Percentiles rank a stretch among this genome's conserved stretches.
Evolutionary conservation across 2,888 invertebrate species (phyloP).

Genomic region (Liodrosophila aerea): DNA sequence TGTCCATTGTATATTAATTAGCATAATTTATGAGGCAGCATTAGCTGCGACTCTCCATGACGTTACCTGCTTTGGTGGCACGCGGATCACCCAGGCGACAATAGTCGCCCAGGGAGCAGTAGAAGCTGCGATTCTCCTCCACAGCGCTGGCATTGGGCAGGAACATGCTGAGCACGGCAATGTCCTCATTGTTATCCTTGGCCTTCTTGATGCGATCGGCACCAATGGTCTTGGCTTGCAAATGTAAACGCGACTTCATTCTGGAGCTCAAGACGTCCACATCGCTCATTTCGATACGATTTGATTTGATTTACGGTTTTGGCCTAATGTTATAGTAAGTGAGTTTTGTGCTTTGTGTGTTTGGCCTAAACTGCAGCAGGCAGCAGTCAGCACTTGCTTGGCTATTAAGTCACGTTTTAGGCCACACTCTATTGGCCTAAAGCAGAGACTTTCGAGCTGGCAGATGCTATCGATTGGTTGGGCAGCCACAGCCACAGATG

Average conservation of each 20-base stretch:
- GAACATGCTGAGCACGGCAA: constrained; percentile 93
- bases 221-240: constrained; percentile 91
- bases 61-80: constrained; percentile 90
- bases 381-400: constrained; percentile 12
- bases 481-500: too few species aligned
- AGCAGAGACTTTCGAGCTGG: constrained; percentile 3
- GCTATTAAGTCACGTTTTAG: constrained; percentile 60
- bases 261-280: constrained; percentile 91
- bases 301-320: background rate
- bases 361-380: constrained; percentile 21
- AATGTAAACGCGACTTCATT: constrained; percentile 88
- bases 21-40: constrained; percentile 40
- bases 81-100: constrained; percentile 90
- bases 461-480: constrained; percentile 30
- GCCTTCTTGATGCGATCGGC: constrained; percentile 91
- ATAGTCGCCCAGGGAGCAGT: constrained; percentile 89
- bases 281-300: constrained; percentile 83
- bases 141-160: constrained; percentile 86
- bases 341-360: background rate
- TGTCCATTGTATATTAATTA: constrained; percentile 46
- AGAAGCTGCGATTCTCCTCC: constrained; percentile 89
- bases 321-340: background rate
- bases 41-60: constrained; percentile 7
- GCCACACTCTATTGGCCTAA: constrained; percentile 3
- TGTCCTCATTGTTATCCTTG: constrained; percentile 92